A percentile compares a stretch with the other conserved stretches of the same genome.
Evolutionary conservation across 1,140 invertebrate genomes (phyloP).

Genomic region (Ceratina calcarata): DNA sequence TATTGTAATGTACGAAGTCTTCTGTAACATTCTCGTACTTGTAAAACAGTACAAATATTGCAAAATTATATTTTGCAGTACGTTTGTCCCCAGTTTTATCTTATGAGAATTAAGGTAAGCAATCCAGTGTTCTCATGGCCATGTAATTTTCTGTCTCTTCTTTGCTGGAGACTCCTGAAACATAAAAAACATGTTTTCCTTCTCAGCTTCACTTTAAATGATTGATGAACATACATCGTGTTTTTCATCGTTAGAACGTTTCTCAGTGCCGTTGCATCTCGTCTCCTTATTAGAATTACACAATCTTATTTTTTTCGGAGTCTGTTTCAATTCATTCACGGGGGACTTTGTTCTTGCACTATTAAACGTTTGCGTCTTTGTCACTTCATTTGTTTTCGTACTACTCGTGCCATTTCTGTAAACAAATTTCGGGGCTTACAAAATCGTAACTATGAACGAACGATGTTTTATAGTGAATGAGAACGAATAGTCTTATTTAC

Average conservation of each 20-base stretch:
- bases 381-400: conserved; percentile 14
- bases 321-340: conserved; percentile 26
- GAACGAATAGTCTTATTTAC: conserved; percentile 10
- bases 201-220: background rate
- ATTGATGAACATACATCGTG: conserved; percentile 51
- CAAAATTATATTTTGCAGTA: too few relatives aligned
- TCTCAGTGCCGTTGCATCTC: conserved; percentile 28
- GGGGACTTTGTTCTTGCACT: conserved; percentile 25
- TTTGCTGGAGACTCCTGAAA: conserved; percentile 42
- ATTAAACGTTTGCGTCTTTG: background rate
- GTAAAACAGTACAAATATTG: too few relatives aligned
- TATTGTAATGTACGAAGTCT: too few relatives aligned
- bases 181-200: background rate
- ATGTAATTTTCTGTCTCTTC: conserved; percentile 71
- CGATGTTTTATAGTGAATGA: conserved; percentile 5
- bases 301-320: conserved; percentile 56
- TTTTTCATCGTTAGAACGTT: conserved; percentile 53
- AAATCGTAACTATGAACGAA: background rate
- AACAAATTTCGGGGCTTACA: background rate
- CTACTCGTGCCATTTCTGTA: conserved; percentile 4
- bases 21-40: too few relatives aligned
- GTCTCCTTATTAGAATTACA: conserved; percentile 28
- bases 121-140: conserved; percentile 55
- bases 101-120: too few relatives aligned
- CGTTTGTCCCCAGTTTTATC: too few relatives aligned